A percentile compares a stretch with the other conserved stretches of the same genome.
phyloP scores from a whole-genome alignment of 2,797 vertebrate species.

The Ficedula albicollis region DNA sequence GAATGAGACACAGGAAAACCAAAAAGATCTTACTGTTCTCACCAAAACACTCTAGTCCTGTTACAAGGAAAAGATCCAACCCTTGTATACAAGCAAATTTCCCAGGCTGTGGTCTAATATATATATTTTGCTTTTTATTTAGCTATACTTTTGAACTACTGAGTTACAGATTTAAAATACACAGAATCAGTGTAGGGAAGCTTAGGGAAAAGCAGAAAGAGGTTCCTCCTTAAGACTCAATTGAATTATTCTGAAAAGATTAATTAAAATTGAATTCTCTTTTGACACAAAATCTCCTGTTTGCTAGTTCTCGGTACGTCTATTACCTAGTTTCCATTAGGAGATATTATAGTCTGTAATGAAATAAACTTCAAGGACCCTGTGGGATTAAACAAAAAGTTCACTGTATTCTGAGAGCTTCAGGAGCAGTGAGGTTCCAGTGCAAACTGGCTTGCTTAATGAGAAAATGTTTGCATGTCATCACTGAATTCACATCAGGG shows the following conservation, averaged over 20 bases:
- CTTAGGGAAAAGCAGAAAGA: neutral
- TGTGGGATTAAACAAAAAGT: constrained; percentile 22
- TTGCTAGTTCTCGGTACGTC: constrained; percentile 54
- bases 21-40: neutral
- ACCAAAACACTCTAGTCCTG: neutral
- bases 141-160: neutral
- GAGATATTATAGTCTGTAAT: constrained; percentile 48
- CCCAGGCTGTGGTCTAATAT: neutral
- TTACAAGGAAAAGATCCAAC: constrained; percentile 19
- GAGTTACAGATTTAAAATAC: neutral
- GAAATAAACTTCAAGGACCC: constrained; percentile 55
- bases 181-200: neutral
- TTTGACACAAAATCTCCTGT: constrained; percentile 66
- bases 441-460: neutral
- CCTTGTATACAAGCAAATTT: neutral
- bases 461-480: neutral
- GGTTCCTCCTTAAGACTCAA: constrained; percentile 55
- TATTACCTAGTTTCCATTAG: constrained; percentile 63
- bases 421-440: neutral
- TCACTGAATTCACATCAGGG: neutral
- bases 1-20: neutral
- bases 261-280: constrained; percentile 74
- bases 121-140: constrained; percentile 28
- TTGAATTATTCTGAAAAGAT: constrained; percentile 69
- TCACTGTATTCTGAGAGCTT: constrained; percentile 26